Evolutionary conservation across 2,797 vertebrate genomes (phyloP).

Genomic region (Fistularia tabacaria): DNA sequence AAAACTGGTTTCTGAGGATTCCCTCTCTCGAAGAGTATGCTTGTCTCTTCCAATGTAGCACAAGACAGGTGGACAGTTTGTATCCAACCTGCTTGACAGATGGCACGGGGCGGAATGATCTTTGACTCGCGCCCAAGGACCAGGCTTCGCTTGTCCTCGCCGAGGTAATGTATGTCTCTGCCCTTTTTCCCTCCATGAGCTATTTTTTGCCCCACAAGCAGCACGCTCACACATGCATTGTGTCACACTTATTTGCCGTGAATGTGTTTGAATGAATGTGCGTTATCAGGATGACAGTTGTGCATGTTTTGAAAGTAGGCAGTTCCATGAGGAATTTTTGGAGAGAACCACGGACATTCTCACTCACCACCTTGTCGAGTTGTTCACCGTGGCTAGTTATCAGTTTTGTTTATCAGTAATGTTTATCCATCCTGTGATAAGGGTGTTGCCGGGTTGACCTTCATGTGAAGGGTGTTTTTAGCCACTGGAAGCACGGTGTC

Average conservation of each 20-base stretch:
- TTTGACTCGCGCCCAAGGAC: conserved; percentile 52
- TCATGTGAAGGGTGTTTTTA: background rate
- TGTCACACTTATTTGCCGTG: conserved; percentile 40
- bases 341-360: conserved; percentile 21
- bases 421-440: conserved; percentile 2
- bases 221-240: conserved; percentile 33
- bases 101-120: conserved; percentile 63
- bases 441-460: conserved; percentile 18
- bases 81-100: conserved; percentile 59
- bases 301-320: conserved; percentile 21
- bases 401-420: background rate
- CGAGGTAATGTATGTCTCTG: conserved; percentile 64
- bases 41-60: conserved; percentile 26
- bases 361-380: conserved; percentile 57
- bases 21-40: conserved; percentile 33
- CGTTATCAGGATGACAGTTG: conserved; percentile 16
- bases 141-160: conserved; percentile 22
- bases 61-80: conserved; percentile 53
- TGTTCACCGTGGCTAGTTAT: conserved; percentile 19
- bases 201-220: conserved; percentile 7
- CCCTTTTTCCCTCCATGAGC: background rate
- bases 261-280: conserved; percentile 50
- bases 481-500: no score
- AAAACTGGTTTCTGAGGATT: conserved; percentile 51
- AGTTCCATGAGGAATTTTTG: conserved; percentile 14